Evolutionary conservation across 64 coral and sea anemone species (phyloP).

Genomic region (Cladopsammia gracilis): DNA sequence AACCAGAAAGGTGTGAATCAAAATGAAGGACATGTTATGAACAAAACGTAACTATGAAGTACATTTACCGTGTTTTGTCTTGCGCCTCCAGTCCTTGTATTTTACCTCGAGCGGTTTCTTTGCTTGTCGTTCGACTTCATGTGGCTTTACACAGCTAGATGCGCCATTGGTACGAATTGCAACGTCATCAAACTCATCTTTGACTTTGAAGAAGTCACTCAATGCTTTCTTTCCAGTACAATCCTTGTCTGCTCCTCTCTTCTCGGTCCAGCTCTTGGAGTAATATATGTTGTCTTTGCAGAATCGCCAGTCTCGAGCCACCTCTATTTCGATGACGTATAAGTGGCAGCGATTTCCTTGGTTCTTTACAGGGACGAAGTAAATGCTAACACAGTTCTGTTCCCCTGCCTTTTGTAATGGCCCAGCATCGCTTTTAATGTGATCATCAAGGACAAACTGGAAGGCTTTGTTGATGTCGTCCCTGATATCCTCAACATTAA

Average conservation of each 20-base stretch:
- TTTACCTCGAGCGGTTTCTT: background rate
- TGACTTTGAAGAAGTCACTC: constrained; percentile 2
- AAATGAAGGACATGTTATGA: too few species aligned
- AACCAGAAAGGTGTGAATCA: too few species aligned
- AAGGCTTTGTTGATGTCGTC: constrained; percentile 62
- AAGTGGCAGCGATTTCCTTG: background rate
- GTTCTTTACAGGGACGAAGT: constrained; percentile 27
- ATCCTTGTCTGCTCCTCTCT: background rate
- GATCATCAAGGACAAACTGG: constrained; percentile 25
- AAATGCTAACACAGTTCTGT: constrained; percentile 31
- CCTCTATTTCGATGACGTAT: constrained; percentile 55
- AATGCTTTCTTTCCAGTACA: background rate
- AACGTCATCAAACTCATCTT: constrained; percentile 17
- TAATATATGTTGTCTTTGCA: constrained; percentile 41
- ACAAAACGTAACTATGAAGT: too few species aligned
- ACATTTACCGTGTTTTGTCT: background rate
- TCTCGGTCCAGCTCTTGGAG: constrained; percentile 50
- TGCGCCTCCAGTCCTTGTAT: constrained; percentile 15
- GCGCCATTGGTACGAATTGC: constrained; percentile 26
- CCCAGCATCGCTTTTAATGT: constrained; percentile 55
- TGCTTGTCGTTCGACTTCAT: background rate
- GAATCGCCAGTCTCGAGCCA: constrained; percentile 28
- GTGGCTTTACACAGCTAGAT: constrained; percentile 1
- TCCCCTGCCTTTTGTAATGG: constrained; percentile 48
- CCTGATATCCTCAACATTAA: constrained; percentile 28